These are phyloP conservation scores for Setipinna tenuifilis DNA, from an alignment of 2,797 vertebrate genomes.

Conservation along the genomic window DNA sequence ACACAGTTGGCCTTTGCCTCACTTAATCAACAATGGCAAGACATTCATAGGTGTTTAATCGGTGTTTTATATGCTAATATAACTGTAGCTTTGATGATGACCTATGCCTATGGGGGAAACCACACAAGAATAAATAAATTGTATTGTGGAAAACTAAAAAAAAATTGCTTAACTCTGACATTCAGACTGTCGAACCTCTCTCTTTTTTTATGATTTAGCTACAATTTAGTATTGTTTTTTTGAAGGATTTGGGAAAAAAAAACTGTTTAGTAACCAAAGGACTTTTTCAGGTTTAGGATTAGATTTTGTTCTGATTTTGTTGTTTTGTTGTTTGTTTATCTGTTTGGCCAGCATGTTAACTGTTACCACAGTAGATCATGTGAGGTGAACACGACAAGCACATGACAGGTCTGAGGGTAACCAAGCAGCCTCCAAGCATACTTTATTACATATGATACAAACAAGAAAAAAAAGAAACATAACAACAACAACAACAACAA, in stretches of 20 bases:
- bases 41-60: not conserved
- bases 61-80: not conserved
- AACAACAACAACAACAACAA: constrained; percentile 18
- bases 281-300: not conserved
- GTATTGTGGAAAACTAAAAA: not conserved
- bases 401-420: not conserved
- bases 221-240: not conserved
- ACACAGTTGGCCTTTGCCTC: not conserved
- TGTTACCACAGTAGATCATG: constrained; percentile 42
- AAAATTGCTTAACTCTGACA: not conserved
- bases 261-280: not conserved
- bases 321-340: constrained; percentile 23
- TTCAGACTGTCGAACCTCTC: not conserved
- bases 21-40: constrained; percentile 6
- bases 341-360: constrained; percentile 49
- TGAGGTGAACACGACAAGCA: not conserved
- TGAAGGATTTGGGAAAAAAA: constrained; percentile 7
- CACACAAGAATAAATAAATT: not conserved
- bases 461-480: constrained; percentile 50
- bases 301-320: not conserved
- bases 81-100: not conserved
- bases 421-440: not conserved
- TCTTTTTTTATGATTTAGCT: not conserved
- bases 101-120: not conserved
- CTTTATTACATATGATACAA: not conserved